Evolutionary conservation across 2,888 invertebrate species (phyloP), one percentile per base, ranked within the genome.

Genomic region (Gari tellinella): DNA sequence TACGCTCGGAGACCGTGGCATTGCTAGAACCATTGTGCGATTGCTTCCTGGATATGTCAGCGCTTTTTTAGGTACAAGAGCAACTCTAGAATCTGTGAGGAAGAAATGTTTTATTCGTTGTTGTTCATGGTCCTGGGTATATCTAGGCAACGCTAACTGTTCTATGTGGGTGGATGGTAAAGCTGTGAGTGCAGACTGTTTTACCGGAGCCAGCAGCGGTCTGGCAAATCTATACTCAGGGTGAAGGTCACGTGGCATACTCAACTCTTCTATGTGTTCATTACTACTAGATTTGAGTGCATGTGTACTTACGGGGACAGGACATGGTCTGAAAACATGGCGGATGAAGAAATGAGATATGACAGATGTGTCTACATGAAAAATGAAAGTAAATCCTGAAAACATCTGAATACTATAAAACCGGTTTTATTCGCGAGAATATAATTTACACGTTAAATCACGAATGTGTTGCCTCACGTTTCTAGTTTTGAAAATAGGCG

Each of bases 291-390:
- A 43, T 14, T 37, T 56, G 1, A 63, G 48, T 15, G 66, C 63
- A 21, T 43, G 17, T 51, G 55, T 57, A 57, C 67, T 58, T 57
- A 67, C 62, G 21, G 19, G 26, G 23, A 48, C 19, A 8, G 67
- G 58, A 8, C 43, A 56, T n/a, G 62, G 21, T 67, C 72, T 72
- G 57, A 52, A 72, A 72, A 62, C 21, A 40, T 38, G 55, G 19
- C 2, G 3, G 14, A 25, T 12, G 31, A 12, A 26, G n/a, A 17
- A 52, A 14, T 15, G 49, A 49, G 5, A 15, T 5, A 43, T 43
- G 56, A 26, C 31, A 45, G 52, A 52, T 26, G 26, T n/a, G n/a
- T n/a, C n/a, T 19, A 17, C n/a, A 45, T 53, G 38, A 51, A 19
- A 26, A 26, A n/a, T n/a, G n/a, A n/a, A n/a, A n/a, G n/a, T n/a